Evolutionary conservation across 2,888 invertebrate genomes (phyloP).

Genomic region (Rhagonycha lutea): DNA sequence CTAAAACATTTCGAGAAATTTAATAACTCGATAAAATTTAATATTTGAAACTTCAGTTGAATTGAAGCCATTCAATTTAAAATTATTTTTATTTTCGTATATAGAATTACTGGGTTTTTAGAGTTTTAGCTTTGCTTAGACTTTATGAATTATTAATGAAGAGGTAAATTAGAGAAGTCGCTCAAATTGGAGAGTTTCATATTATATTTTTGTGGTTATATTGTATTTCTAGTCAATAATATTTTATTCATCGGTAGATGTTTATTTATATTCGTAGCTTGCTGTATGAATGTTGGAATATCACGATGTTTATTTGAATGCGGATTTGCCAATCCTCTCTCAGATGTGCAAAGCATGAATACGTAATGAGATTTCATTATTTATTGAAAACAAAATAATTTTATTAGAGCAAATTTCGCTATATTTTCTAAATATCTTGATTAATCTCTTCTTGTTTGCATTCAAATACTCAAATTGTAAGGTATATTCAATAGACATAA

Average conservation of each 20-base stretch:
- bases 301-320: slow-evolving; percentile 18
- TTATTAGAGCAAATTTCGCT: background rate
- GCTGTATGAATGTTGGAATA: slow-evolving; percentile 15
- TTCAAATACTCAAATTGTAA: background rate
- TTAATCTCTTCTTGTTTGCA: background rate
- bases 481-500: background rate
- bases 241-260: slow-evolving; percentile 26
- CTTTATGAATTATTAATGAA: slow-evolving; percentile 34
- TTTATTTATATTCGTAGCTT: slow-evolving; percentile 26
- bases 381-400: slow-evolving; percentile 20
- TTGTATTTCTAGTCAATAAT: slow-evolving; percentile 19
- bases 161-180: slow-evolving; percentile 30
- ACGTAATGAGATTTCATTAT: slow-evolving; percentile 5
- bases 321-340: slow-evolving; percentile 12
- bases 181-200: slow-evolving; percentile 18
- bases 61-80: background rate
- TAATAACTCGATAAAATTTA: background rate
- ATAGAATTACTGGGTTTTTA: slow-evolving; percentile 21
- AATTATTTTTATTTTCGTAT: background rate
- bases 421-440: background rate
- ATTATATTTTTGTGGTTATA: slow-evolving; percentile 25
- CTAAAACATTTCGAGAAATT: background rate
- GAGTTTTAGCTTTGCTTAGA: slow-evolving; percentile 28
- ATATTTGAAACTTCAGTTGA: background rate
- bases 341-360: slow-evolving; percentile 17